phyloP scores from a whole-genome alignment of 2,113 vertebrate species.

The Otocyon megalotis region DNA sequence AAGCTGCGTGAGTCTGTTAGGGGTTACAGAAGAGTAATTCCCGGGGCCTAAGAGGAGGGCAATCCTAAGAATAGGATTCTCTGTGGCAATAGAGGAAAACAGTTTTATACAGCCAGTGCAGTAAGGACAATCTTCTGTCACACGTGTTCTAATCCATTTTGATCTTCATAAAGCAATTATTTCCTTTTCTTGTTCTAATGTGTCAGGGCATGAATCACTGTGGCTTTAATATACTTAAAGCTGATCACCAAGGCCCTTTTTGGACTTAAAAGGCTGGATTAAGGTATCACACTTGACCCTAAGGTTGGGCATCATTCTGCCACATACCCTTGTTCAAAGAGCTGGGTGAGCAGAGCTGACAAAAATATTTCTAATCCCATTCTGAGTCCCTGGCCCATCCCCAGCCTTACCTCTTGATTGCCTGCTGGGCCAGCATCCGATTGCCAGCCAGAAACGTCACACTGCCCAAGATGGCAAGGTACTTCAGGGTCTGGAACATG shows the following conservation, averaged over 20 bases:
- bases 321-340: conserved; percentile 1
- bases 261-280: conserved; percentile 24
- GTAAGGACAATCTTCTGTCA: neutral
- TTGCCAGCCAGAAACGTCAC: conserved; percentile 98
- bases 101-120: neutral
- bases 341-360: neutral
- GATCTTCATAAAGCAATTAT: neutral
- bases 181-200: neutral
- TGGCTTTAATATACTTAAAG: neutral
- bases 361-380: neutral
- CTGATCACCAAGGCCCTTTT: neutral
- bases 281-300: neutral
- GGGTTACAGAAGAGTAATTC: neutral
- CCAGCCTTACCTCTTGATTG: conserved; percentile 93
- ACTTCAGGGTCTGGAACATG: conserved; percentile 99
- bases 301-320: neutral
- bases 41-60: neutral
- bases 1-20: neutral
- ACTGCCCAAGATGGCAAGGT: conserved; percentile 95
- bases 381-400: neutral
- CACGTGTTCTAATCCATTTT: neutral
- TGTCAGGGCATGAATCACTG: neutral
- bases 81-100: neutral
- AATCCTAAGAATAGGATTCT: neutral
- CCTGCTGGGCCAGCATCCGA: conserved; percentile 99